Conservation (phyloP, 2,113 vertebrate genomes). For the Epinephelus fuscoguttatus region DNA sequence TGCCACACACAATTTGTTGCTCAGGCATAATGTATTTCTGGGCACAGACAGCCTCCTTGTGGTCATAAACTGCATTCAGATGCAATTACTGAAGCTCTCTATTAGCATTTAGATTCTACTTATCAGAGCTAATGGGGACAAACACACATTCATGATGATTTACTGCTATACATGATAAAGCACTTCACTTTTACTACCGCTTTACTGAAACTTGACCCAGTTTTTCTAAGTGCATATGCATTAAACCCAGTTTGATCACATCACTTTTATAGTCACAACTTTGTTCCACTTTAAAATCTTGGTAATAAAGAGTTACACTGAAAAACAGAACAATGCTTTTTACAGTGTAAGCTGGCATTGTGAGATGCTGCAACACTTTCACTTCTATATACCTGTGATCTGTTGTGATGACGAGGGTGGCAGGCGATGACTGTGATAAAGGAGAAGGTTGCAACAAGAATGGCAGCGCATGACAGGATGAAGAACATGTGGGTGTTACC, state of each 20-base stretch:
- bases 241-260: background rate
- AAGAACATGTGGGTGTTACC: conserved; percentile 84
- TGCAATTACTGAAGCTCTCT: background rate
- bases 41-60: conserved; percentile 62
- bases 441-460: conserved; percentile 83
- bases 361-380: background rate
- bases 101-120: background rate
- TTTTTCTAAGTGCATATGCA: background rate
- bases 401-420: conserved; percentile 72
- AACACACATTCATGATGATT: background rate
- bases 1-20: background rate
- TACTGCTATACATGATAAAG: background rate
- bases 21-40: background rate
- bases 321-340: background rate
- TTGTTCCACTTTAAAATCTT: background rate
- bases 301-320: background rate
- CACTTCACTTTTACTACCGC: background rate
- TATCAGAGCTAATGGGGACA: background rate
- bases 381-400: conserved; percentile 81
- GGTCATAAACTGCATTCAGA: conserved; percentile 42
- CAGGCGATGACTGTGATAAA: conserved; percentile 86
- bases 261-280: background rate
- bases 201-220: background rate
- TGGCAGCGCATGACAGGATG: conserved; percentile 84
- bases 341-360: background rate